A percentile compares a stretch with the other conserved stretches of the same genome.
phyloP scores from a whole-genome alignment of 2,797 vertebrate species.

The Glyptemys insculpta region DNA sequence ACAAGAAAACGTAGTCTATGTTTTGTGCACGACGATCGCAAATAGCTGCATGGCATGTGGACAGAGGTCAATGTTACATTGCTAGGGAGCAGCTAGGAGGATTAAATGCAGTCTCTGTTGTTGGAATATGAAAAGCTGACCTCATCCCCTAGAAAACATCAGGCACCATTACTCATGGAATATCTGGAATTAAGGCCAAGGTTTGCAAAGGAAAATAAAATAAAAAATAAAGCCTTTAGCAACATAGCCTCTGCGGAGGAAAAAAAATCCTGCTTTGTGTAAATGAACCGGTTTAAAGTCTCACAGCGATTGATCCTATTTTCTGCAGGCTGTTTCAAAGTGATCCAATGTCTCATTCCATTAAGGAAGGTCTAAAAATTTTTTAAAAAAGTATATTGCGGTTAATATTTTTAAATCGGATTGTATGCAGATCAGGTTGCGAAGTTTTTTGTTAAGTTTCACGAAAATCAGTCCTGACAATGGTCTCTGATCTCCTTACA shows the following conservation, averaged over 20 bases:
- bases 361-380: background rate
- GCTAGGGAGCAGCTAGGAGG: background rate
- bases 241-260: background rate
- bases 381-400: background rate
- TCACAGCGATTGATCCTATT: background rate
- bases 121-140: background rate
- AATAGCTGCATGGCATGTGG: background rate
- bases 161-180: fast-evolving
- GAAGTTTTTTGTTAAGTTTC: background rate
- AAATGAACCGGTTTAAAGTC: background rate
- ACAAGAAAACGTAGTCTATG: background rate
- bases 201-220: background rate
- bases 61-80: background rate
- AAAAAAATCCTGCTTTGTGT: fast-evolving
- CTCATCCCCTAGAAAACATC: background rate
- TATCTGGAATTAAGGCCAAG: background rate
- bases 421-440: background rate
- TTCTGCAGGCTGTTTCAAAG: background rate
- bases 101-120: background rate
- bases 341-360: background rate
- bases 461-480: background rate
- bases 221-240: fast-evolving
- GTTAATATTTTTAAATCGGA: background rate
- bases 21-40: background rate
- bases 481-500: background rate